phyloP scores from a whole-genome alignment of 2,797 vertebrate genomes.

The Ficedula albicollis region DNA sequence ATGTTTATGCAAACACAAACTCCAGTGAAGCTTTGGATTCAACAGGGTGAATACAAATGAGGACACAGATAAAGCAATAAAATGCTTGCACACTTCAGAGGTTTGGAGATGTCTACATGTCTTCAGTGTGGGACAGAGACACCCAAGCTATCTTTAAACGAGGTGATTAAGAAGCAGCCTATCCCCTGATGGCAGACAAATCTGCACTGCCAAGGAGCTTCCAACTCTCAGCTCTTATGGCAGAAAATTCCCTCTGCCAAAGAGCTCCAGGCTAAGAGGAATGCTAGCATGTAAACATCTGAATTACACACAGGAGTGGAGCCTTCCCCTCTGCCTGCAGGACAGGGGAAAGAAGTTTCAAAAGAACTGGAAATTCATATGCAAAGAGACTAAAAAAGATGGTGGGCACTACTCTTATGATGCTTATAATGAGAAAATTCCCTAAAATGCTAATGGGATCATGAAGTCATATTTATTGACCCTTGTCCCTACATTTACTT shows the following conservation, averaged over 20 bases:
- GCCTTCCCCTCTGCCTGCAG: background rate
- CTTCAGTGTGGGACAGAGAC: background rate
- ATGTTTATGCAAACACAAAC: background rate
- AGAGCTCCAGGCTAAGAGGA: background rate
- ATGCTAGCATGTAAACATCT: background rate
- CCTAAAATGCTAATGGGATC: background rate
- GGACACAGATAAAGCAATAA: background rate
- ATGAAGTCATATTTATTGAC: background rate
- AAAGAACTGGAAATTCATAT: background rate
- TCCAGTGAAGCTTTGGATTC: background rate
- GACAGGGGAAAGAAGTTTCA: background rate
- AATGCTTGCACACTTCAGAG: background rate
- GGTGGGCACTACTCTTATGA: rapidly evolving
- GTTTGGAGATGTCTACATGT: background rate
- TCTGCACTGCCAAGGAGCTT: background rate
- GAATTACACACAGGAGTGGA: background rate
- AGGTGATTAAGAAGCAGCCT: slow-evolving; percentile 29
- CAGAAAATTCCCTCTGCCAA: background rate
- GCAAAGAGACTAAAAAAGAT: background rate
- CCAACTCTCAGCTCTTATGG: background rate
- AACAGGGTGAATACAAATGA: background rate
- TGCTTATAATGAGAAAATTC: background rate
- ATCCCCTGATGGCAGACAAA: slow-evolving; percentile 1
- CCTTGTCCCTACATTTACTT: background rate
- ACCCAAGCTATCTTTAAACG: background rate